A percentile compares a stretch with the other conserved stretches of the same genome.
phyloP scores from a whole-genome alignment of 1,140 invertebrate genomes.

The Megalopta genalis region DNA sequence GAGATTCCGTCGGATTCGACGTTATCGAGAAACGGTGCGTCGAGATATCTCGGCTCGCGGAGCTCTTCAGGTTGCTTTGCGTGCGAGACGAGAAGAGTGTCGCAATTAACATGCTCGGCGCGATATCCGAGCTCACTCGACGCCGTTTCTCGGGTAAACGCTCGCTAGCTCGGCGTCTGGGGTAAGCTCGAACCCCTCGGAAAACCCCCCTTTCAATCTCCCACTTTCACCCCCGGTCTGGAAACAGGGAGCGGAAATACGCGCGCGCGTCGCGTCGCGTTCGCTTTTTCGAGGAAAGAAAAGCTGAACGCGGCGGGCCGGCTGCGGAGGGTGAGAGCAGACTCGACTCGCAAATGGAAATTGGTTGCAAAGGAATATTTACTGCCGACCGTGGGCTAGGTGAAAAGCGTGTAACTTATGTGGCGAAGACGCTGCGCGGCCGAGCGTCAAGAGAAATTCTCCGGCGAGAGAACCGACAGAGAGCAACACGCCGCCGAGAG shows the following conservation, averaged over 20 bases:
- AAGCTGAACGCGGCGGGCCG: not conserved
- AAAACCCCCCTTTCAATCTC: slow-evolving; percentile 48
- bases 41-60: not conserved
- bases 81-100: not conserved
- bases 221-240: not conserved
- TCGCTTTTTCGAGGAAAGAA: slow-evolving; percentile 3
- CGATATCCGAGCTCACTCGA: not conserved
- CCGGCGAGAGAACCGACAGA: slow-evolving; percentile 1
- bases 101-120: slow-evolving; percentile 19
- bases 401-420: slow-evolving; percentile 59
- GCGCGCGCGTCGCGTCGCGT: no score
- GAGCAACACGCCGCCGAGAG: not conserved
- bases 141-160: slow-evolving; percentile 10
- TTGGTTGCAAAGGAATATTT: slow-evolving; percentile 62
- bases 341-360: slow-evolving; percentile 57
- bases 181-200: slow-evolving; percentile 4
- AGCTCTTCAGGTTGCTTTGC: not conserved
- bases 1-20: not conserved
- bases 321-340: not conserved
- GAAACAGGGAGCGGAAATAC: not conserved
- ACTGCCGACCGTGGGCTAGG: slow-evolving; percentile 48
- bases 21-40: not conserved
- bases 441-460: slow-evolving; percentile 50
- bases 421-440: slow-evolving; percentile 21
- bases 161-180: not conserved